phyloP scores from a whole-genome alignment of 2,113 vertebrate species.

The Lucifuga dentata region DNA sequence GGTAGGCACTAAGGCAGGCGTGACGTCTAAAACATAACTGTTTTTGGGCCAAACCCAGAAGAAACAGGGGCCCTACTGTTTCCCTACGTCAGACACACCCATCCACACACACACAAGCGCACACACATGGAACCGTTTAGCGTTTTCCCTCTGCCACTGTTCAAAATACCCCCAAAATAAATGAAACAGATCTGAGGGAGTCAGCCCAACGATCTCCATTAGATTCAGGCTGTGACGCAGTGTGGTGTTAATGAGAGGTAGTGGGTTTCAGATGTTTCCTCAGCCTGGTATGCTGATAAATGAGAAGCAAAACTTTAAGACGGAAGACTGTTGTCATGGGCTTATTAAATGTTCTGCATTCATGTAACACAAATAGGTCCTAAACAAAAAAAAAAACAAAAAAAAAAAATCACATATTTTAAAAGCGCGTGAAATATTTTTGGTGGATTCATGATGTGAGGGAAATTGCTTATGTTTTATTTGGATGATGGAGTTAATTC shows the following conservation, averaged over 20 bases:
- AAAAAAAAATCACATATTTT: too few species aligned
- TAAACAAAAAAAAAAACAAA: too few species aligned
- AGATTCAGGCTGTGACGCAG: constrained; percentile 63
- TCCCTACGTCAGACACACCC: constrained; percentile 65
- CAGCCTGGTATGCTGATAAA: not conserved
- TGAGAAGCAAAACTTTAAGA: constrained; percentile 1
- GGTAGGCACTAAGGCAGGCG: constrained; percentile 62
- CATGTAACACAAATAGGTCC: too few species aligned
- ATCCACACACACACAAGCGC: constrained; percentile 24
- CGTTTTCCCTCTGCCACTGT: constrained; percentile 67
- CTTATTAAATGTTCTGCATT: too few species aligned
- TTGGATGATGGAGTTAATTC: too few species aligned
- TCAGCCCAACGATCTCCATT: constrained; percentile 54
- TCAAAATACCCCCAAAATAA: constrained; percentile 66
- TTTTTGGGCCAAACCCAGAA: constrained; percentile 73
- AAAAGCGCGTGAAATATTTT: too few species aligned
- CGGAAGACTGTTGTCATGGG: too few species aligned
- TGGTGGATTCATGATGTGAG: too few species aligned
- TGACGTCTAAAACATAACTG: constrained; percentile 74
- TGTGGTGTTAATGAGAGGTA: constrained; percentile 48
- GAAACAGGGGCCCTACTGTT: constrained; percentile 83
- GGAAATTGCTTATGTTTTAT: too few species aligned
- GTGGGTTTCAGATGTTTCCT: constrained; percentile 65
- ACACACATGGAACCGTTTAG: constrained; percentile 80
- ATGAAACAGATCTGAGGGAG: constrained; percentile 45